Evolutionary conservation across 2,888 invertebrate genomes (phyloP).

Genomic region (Synanthedon formicaeformis): DNA sequence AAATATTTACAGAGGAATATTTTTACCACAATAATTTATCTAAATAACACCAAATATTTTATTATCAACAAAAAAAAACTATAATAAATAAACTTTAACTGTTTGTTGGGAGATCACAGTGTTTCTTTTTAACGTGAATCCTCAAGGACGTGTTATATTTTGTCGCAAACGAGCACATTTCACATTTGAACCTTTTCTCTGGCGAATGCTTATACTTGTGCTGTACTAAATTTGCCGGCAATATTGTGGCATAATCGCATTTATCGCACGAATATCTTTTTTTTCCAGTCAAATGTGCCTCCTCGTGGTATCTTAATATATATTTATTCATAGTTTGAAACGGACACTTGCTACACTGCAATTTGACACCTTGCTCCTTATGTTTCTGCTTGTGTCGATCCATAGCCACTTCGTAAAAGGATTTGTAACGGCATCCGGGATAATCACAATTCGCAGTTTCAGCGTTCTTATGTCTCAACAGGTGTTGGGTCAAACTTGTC

Average conservation of each 20-base stretch:
- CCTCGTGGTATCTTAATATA: slow-evolving; percentile 52
- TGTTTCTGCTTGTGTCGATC: slow-evolving; percentile 48
- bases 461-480: slow-evolving; percentile 50
- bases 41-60: slow-evolving; percentile 36
- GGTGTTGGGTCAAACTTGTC: slow-evolving; percentile 51
- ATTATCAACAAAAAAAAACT: slow-evolving; percentile 6
- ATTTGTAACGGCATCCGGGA: slow-evolving; percentile 44
- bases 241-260: slow-evolving; percentile 55
- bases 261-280: slow-evolving; percentile 50
- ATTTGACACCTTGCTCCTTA: slow-evolving; percentile 40
- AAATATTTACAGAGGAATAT: too few species aligned
- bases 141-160: slow-evolving; percentile 60
- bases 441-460: slow-evolving; percentile 43
- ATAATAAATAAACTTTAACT: slow-evolving; percentile 18
- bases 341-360: slow-evolving; percentile 50
- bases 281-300: slow-evolving; percentile 51
- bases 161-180: slow-evolving; percentile 57
- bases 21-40: too few species aligned
- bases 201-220: slow-evolving; percentile 60
- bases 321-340: slow-evolving; percentile 63
- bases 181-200: slow-evolving; percentile 58
- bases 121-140: slow-evolving; percentile 61
- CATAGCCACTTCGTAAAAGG: slow-evolving; percentile 52
- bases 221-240: slow-evolving; percentile 56
- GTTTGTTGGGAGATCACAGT: slow-evolving; percentile 58